Percentiles rank a stretch among this genome's conserved stretches.
Conservation (phyloP, 1,140 invertebrate genomes). For the Cyclina sinensis region DNA sequence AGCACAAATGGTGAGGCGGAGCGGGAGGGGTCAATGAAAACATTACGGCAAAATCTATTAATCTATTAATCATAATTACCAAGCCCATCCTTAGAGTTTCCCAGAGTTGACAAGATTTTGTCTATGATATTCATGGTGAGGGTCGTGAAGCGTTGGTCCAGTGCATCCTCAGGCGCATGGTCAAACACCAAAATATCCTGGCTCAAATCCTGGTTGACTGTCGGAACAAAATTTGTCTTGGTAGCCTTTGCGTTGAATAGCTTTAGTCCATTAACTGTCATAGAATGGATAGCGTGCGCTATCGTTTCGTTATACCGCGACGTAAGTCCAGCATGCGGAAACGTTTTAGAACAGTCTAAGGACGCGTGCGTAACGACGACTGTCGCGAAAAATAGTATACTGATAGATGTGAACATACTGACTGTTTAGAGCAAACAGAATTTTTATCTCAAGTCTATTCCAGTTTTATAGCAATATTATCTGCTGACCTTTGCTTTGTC, state of each 20-base stretch:
- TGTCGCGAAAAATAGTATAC: neutral
- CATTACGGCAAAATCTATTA: no score
- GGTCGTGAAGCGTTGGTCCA: conserved; percentile 73
- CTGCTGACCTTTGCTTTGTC: neutral
- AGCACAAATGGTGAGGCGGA: no score
- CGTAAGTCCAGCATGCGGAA: conserved; percentile 69
- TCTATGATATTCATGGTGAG: conserved; percentile 79
- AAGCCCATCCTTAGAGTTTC: conserved; percentile 77
- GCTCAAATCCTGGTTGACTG: conserved; percentile 78
- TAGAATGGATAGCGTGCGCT: conserved; percentile 81
- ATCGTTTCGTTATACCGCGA: conserved; percentile 79
- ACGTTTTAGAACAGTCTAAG: conserved; percentile 61
- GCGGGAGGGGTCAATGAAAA: no score
- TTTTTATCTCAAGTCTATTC: neutral
- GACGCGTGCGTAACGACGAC: neutral
- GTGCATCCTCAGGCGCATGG: conserved; percentile 71
- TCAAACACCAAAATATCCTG: conserved; percentile 70
- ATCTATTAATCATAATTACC: conserved; percentile 62
- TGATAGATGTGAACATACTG: neutral
- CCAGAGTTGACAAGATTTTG: conserved; percentile 76
- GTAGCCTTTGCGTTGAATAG: conserved; percentile 76
- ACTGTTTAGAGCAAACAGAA: neutral
- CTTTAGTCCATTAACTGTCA: conserved; percentile 78
- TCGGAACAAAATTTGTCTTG: conserved; percentile 75
- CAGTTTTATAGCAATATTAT: neutral